Evolutionary conservation across 2,113 vertebrate genomes (phyloP).

Genomic region (Xiphias gladius): DNA sequence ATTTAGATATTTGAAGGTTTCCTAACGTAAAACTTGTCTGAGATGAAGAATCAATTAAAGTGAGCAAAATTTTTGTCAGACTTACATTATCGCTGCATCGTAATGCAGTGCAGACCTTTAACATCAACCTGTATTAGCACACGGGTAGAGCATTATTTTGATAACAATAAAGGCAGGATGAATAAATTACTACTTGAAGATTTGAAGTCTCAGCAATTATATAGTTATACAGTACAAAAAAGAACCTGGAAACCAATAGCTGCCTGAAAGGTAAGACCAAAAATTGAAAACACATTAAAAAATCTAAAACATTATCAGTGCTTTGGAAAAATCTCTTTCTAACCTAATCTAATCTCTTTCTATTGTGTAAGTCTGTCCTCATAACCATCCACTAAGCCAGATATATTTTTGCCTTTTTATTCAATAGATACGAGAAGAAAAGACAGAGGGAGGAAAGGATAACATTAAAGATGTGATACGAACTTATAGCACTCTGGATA

Average conservation of each 20-base stretch:
- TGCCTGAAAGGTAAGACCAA: neutral
- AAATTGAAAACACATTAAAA: neutral
- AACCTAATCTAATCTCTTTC: neutral
- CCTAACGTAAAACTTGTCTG: neutral
- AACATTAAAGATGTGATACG: constrained; percentile 8
- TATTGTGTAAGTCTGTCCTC: neutral
- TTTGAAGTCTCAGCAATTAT: neutral
- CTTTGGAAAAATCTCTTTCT: constrained; percentile 11
- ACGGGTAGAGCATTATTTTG: neutral
- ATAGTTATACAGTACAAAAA: neutral
- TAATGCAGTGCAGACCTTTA: neutral
- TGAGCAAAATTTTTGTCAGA: too few species aligned
- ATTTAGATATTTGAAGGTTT: neutral
- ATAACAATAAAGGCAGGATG: constrained; percentile 1
- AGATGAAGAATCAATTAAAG: neutral
- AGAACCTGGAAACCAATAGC: neutral
- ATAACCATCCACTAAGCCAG: neutral
- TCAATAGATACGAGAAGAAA: constrained; percentile 26
- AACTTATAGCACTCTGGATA: constrained; percentile 33
- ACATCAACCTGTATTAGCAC: neutral
- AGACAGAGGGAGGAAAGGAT: constrained; percentile 17
- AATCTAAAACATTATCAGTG: constrained; percentile 17
- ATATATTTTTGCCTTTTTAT: neutral
- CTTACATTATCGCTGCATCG: neutral
- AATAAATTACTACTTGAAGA: constrained; percentile 4